phyloP scores from a whole-genome alignment of 2,888 invertebrate genomes.

The Latrodectus hesperus region DNA sequence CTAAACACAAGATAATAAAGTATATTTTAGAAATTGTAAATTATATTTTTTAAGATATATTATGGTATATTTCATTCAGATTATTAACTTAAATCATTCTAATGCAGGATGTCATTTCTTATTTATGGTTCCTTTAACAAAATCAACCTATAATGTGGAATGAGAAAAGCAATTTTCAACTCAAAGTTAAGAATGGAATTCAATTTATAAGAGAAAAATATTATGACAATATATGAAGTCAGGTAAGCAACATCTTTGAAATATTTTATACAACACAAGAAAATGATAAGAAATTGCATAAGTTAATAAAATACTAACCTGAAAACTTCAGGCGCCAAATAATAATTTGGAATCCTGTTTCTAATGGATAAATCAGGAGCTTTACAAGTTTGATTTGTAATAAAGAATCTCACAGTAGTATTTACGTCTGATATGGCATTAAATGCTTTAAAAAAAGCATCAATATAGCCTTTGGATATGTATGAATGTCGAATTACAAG shows the following conservation, averaged over 20 bases:
- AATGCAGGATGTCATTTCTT: not conserved
- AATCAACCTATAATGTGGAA: not conserved
- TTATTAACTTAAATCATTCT: too few relatives aligned
- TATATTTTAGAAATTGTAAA: too few relatives aligned
- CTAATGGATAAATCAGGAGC: constrained; percentile 70
- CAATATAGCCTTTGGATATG: constrained; percentile 65
- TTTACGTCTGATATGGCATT: constrained; percentile 70
- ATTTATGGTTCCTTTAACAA: not conserved
- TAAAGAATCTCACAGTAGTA: constrained; percentile 65
- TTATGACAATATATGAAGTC: too few relatives aligned
- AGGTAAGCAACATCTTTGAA: too few relatives aligned
- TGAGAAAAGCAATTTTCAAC: not conserved
- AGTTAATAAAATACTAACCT: constrained; percentile 31
- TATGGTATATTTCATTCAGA: too few relatives aligned
- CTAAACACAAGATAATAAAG: too few relatives aligned
- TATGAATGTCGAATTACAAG: constrained; percentile 66
- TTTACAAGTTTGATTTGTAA: constrained; percentile 70
- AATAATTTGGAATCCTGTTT: constrained; percentile 68
- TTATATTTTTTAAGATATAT: too few relatives aligned
- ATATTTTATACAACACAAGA: too few relatives aligned
- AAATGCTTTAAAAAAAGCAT: constrained; percentile 69
- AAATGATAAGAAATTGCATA: not conserved
- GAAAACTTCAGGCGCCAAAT: constrained; percentile 65
- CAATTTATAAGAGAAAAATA: too few relatives aligned
- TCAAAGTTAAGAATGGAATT: too few relatives aligned